Percentiles rank a stretch among this genome's conserved stretches.
Evolutionary conservation across 2,113 vertebrate genomes (phyloP).

Genomic region (Dipodomys stephensi): DNA sequence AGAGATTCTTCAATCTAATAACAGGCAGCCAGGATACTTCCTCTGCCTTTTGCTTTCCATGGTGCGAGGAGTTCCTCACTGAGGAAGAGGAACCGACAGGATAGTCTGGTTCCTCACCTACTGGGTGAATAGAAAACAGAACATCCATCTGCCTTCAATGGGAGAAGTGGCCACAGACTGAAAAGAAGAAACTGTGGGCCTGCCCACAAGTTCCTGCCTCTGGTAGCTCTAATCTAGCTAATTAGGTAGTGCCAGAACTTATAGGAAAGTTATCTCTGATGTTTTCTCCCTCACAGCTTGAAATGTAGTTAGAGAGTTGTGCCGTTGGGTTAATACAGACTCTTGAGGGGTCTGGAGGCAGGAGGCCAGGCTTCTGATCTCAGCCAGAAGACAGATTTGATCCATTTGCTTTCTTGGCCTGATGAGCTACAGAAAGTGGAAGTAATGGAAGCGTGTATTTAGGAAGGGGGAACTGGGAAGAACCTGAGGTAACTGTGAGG

Average conservation of each 20-base stretch:
- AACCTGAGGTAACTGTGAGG: neutral
- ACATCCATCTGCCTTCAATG: slow-evolving; percentile 3
- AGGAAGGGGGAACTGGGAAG: neutral
- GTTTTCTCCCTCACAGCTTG: neutral
- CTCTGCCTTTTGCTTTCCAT: neutral
- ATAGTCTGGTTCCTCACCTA: neutral
- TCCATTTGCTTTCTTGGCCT: neutral
- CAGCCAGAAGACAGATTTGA: neutral
- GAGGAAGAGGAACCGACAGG: neutral
- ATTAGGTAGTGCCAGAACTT: neutral
- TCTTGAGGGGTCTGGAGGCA: neutral
- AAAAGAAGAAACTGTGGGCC: neutral
- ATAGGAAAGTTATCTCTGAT: neutral
- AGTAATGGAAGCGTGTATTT: neutral
- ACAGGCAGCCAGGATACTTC: neutral
- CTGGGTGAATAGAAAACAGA: neutral
- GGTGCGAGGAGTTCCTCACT: neutral
- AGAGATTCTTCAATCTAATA: neutral
- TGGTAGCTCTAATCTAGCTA: slow-evolving; percentile 3
- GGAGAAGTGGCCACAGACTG: neutral
- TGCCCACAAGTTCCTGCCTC: neutral
- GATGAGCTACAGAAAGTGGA: neutral
- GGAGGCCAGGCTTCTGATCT: neutral
- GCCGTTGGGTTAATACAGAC: neutral
- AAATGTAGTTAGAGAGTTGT: neutral